Conservation (phyloP, 2,797 vertebrate genomes). For the Brotogeris chrysoptera region DNA sequence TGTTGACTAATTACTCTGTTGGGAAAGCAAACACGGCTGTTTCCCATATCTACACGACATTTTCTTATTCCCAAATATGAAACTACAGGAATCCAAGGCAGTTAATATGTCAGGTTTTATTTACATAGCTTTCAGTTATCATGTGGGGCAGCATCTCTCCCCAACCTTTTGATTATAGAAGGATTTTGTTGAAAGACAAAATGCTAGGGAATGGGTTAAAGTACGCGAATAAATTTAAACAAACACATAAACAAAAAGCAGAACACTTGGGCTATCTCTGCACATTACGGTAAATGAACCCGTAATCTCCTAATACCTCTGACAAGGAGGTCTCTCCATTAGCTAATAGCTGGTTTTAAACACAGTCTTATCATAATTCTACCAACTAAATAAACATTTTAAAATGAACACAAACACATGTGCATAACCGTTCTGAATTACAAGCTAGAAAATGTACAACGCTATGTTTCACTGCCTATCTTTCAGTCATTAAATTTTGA, state of each 20-base stretch:
- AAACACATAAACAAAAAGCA: slow-evolving; percentile 44
- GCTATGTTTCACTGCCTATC: slow-evolving; percentile 5
- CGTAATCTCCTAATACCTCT: slow-evolving; percentile 64
- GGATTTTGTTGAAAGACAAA: slow-evolving; percentile 49
- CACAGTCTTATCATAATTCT: slow-evolving; percentile 48
- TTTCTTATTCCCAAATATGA: slow-evolving; percentile 50
- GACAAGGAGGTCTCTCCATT: slow-evolving; percentile 44
- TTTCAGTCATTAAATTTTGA: slow-evolving; percentile 45
- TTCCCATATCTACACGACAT: slow-evolving; percentile 6
- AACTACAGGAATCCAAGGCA: slow-evolving; percentile 11
- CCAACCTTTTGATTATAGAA: slow-evolving; percentile 19
- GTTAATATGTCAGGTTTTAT: slow-evolving; percentile 52
- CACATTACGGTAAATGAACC: slow-evolving; percentile 56
- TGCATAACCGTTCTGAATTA: neutral
- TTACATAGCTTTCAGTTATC: slow-evolving; percentile 42
- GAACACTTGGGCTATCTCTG: slow-evolving; percentile 38
- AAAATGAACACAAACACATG: neutral
- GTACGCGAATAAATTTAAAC: slow-evolving; percentile 37
- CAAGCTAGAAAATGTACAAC: slow-evolving; percentile 16
- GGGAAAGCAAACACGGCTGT: slow-evolving; percentile 24
- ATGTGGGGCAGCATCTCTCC: slow-evolving; percentile 10
- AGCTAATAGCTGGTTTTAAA: slow-evolving; percentile 60
- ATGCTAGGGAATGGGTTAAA: slow-evolving; percentile 36
- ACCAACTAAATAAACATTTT: slow-evolving; percentile 58
- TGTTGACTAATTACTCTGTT: slow-evolving; percentile 28